A percentile compares a stretch with the other conserved stretches of the same genome.
Evolutionary conservation across 64 coral and sea anemone species (phyloP).

Genomic region (Astreopora myriophthalma): DNA sequence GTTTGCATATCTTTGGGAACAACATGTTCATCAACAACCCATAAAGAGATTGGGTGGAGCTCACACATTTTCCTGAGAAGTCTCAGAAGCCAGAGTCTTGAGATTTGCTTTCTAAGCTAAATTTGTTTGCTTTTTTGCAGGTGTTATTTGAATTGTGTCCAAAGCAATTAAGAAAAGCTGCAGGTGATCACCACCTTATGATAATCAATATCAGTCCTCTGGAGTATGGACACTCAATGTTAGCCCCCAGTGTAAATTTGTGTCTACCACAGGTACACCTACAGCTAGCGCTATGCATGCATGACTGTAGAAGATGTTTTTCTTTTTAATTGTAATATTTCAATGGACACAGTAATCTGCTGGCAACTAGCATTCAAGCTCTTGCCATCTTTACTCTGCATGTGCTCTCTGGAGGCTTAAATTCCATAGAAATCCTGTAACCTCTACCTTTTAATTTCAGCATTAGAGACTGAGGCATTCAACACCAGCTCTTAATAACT

Average conservation of each 20-base stretch:
- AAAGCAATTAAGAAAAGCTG: neutral
- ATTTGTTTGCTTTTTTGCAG: slow-evolving; percentile 5
- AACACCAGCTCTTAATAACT: too few species aligned
- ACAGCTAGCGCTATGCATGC: neutral
- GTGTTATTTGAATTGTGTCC: slow-evolving; percentile 86
- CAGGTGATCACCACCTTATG: slow-evolving; percentile 50
- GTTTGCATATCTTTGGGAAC: too few species aligned
- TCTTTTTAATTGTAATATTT: neutral
- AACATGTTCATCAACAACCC: too few species aligned
- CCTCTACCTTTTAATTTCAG: too few species aligned
- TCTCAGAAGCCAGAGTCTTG: neutral
- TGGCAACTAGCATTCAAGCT: too few species aligned
- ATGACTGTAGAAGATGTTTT: neutral
- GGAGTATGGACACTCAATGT: slow-evolving; percentile 88
- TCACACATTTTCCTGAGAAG: neutral
- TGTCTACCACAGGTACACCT: slow-evolving; percentile 77
- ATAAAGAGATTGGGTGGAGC: too few species aligned
- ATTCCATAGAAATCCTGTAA: too few species aligned
- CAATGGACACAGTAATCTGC: too few species aligned
- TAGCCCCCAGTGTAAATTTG: slow-evolving; percentile 79
- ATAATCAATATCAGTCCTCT: slow-evolving; percentile 95
- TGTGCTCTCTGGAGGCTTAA: too few species aligned
- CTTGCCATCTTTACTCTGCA: too few species aligned
- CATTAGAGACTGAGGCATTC: too few species aligned
- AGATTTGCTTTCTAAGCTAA: neutral